phyloP scores from a whole-genome alignment of 2,113 vertebrate genomes.

The Porphyrio hochstetteri region DNA sequence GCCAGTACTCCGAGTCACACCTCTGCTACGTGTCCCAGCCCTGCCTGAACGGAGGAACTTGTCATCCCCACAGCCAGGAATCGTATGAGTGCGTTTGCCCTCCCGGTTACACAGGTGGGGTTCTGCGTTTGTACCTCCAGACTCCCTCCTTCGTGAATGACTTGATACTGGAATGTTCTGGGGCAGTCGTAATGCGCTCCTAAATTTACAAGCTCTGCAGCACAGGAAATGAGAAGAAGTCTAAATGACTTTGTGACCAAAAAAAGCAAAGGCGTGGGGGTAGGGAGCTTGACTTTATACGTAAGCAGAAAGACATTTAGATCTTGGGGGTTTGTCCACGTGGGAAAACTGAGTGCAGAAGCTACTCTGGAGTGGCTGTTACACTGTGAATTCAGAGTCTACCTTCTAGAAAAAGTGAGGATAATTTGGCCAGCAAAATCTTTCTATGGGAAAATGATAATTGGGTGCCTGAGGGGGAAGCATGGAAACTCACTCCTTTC shows the following conservation, averaged over 20 bases:
- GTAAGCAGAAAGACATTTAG: slow-evolving; percentile 26
- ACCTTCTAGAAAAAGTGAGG: background rate
- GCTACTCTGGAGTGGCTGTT: background rate
- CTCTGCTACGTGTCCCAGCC: slow-evolving; percentile 86
- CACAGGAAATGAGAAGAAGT: slow-evolving; percentile 33
- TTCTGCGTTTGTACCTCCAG: background rate
- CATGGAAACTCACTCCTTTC: background rate
- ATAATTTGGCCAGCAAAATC: background rate
- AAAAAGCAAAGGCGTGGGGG: background rate
- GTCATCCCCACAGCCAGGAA: slow-evolving; percentile 79
- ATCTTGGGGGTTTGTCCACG: background rate
- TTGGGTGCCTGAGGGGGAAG: background rate
- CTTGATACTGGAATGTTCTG: background rate
- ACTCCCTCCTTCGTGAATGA: background rate
- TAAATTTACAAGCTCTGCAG: background rate
- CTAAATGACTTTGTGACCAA: slow-evolving; percentile 24
- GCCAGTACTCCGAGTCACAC: slow-evolving; percentile 84
- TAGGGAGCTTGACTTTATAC: slow-evolving; percentile 5
- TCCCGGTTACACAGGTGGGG: slow-evolving; percentile 87
- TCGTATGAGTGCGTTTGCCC: slow-evolving; percentile 84
- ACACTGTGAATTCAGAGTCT: background rate
- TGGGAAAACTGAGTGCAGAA: slow-evolving; percentile 27
- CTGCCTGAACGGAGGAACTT: slow-evolving; percentile 84
- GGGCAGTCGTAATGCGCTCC: background rate
- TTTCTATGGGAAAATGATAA: background rate